A percentile compares a stretch with the other conserved stretches of the same genome.
Evolutionary conservation across 2,113 vertebrate species (phyloP).

Genomic region (Poecilia latipinna): DNA sequence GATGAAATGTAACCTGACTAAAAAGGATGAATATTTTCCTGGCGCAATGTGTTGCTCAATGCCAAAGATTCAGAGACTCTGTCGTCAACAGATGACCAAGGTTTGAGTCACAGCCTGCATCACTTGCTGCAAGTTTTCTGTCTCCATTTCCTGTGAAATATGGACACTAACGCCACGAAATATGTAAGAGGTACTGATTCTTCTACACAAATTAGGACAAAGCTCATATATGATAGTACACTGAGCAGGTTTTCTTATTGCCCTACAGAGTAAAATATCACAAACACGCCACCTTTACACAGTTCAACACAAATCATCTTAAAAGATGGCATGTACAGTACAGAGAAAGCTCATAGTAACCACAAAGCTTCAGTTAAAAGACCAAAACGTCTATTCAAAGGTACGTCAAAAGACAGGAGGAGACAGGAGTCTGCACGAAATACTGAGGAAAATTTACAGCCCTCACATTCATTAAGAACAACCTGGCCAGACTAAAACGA

Average conservation of each 20-base stretch:
- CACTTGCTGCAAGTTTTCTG: neutral
- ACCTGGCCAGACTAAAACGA: neutral
- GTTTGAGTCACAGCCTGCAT: neutral
- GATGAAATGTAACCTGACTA: neutral
- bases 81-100: neutral
- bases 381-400: conserved; percentile 40
- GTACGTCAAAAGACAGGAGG: conserved; percentile 54
- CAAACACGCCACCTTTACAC: neutral
- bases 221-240: too few species aligned
- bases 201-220: too few species aligned
- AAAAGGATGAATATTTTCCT: neutral
- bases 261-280: conserved; percentile 1
- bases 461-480: neutral
- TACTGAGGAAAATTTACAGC: conserved; percentile 36
- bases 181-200: too few species aligned
- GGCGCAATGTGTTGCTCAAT: neutral
- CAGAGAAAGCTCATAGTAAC: conserved; percentile 23
- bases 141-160: neutral
- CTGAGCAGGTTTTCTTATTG: neutral
- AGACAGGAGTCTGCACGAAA: conserved; percentile 34
- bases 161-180: too few species aligned
- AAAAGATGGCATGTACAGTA: conserved; percentile 26
- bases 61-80: too few species aligned
- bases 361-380: conserved; percentile 18
- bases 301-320: conserved; percentile 26